phyloP scores from a whole-genome alignment of 2,797 vertebrate genomes.

The Capromys pilorides region DNA sequence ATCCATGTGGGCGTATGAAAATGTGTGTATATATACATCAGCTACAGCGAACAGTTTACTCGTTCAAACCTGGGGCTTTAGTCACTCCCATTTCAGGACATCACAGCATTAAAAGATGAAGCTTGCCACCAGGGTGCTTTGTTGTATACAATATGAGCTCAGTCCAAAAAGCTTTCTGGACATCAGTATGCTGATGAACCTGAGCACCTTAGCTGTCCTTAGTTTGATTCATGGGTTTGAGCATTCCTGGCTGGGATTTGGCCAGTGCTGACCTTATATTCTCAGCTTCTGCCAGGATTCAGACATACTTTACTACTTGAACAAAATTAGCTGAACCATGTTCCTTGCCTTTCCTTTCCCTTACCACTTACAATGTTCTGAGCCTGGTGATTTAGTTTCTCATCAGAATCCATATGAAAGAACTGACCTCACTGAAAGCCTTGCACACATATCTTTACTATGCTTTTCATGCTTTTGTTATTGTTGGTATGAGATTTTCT shows the following conservation, averaged over 20 bases:
- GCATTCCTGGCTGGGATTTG: constrained; percentile 37
- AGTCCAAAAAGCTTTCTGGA: constrained; percentile 66
- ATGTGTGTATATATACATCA: constrained; percentile 39
- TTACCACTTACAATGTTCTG: not conserved
- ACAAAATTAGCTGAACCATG: constrained; percentile 38
- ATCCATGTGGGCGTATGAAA: constrained; percentile 59
- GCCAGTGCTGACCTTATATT: constrained; percentile 13
- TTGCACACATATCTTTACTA: not conserved
- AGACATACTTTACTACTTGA: constrained; percentile 42
- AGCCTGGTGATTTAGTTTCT: not conserved
- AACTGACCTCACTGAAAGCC: not conserved
- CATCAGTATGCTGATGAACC: constrained; percentile 44
- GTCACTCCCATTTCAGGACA: constrained; percentile 61
- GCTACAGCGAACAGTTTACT: constrained; percentile 59
- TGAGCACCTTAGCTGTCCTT: constrained; percentile 42
- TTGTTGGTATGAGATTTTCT: not conserved
- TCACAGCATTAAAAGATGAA: constrained; percentile 52
- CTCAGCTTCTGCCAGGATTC: constrained; percentile 45
- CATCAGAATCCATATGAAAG: not conserved
- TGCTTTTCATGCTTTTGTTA: not conserved
- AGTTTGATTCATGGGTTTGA: not conserved
- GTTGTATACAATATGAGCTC: constrained; percentile 31
- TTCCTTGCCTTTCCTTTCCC: not conserved
- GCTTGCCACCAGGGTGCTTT: constrained; percentile 43
- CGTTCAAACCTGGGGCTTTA: constrained; percentile 63